Conservation (phyloP, 2,113 vertebrate species). For the Siniperca knerii region DNA sequence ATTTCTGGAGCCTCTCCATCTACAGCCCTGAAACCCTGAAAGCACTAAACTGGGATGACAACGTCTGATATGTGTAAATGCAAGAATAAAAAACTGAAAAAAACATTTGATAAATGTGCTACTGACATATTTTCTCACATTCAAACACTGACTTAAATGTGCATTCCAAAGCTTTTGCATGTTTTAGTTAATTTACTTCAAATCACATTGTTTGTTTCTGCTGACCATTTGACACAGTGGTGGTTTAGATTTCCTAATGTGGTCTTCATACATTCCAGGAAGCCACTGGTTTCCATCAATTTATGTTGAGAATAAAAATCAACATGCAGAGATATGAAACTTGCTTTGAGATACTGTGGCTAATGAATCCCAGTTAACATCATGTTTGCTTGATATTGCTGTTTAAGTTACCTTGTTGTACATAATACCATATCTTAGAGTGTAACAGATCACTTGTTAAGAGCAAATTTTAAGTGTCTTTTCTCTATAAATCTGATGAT, state of each 20-base stretch:
- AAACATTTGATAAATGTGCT: neutral
- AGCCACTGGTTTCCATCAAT: neutral
- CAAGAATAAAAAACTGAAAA: neutral
- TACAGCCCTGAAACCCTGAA: neutral
- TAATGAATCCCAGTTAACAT: neutral
- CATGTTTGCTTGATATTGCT: too few species aligned
- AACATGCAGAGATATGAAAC: neutral
- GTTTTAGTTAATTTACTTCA: neutral
- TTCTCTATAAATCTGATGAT: neutral
- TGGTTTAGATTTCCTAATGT: neutral
- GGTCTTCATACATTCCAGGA: neutral
- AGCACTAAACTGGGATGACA: neutral
- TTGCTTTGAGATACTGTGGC: neutral
- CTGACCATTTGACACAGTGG: neutral
- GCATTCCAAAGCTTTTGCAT: neutral
- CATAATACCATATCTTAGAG: neutral
- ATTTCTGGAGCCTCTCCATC: neutral
- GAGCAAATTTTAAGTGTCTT: neutral
- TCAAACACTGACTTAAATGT: neutral
- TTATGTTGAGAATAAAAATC: neutral
- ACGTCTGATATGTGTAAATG: neutral
- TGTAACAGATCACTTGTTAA: neutral
- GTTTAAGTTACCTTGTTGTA: neutral
- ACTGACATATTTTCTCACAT: neutral
- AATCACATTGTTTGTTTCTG: neutral